phyloP scores from a whole-genome alignment of 2,113 vertebrate genomes.

The Cynopterus brachyotis region DNA sequence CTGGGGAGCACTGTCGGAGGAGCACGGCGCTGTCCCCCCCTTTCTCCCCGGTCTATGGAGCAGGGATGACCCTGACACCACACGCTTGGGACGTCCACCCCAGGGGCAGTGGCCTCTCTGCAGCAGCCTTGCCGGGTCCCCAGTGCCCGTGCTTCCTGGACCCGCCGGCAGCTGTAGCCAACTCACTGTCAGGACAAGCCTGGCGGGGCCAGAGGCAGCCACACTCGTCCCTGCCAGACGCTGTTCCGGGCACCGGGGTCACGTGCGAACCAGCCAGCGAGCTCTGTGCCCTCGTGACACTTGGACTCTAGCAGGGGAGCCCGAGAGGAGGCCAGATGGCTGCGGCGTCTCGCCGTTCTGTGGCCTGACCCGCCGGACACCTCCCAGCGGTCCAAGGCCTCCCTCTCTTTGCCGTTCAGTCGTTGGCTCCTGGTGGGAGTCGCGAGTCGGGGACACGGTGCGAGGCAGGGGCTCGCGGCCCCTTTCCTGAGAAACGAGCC shows the following conservation, averaged over 20 bases:
- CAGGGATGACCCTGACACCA: background rate
- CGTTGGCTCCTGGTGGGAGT: background rate
- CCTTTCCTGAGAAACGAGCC: background rate
- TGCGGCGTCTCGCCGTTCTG: background rate
- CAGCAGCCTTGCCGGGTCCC: background rate
- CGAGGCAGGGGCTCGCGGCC: background rate
- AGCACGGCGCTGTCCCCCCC: background rate
- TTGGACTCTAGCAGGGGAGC: too few relatives aligned
- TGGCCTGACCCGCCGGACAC: too few relatives aligned
- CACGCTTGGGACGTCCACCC: background rate
- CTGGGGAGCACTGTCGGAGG: background rate
- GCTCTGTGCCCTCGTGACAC: background rate
- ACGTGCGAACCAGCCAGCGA: background rate
- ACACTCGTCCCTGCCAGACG: background rate
- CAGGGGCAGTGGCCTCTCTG: background rate
- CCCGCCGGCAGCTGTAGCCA: accelerated
- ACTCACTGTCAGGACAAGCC: background rate
- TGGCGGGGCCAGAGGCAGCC: too few relatives aligned
- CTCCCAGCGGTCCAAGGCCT: accelerated
- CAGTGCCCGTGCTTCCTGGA: background rate
- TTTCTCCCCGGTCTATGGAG: background rate
- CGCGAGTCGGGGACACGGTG: accelerated
- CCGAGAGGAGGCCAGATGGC: background rate
- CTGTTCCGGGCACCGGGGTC: background rate
- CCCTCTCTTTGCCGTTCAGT: background rate